Conservation (phyloP, 2,797 vertebrate genomes). For the Streptopelia turtur region DNA sequence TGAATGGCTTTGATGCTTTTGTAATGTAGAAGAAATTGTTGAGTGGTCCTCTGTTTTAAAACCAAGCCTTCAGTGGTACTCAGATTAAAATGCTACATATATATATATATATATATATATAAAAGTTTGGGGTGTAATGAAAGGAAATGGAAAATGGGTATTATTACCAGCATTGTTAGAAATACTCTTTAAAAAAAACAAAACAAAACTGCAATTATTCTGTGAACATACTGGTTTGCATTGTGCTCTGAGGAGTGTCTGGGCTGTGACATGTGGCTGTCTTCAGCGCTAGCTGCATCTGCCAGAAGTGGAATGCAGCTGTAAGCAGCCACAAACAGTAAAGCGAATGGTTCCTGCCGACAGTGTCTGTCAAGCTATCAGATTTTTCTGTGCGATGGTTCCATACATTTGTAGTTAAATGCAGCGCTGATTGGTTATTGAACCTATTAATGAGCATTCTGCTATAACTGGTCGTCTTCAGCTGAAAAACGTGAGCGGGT, state of each 20-base stretch:
- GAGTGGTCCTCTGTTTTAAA: not conserved
- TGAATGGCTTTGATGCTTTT: not conserved
- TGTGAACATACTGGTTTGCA: not conserved
- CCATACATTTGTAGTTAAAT: conserved; percentile 72
- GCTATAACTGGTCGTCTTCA: not conserved
- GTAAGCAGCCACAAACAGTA: conserved; percentile 76
- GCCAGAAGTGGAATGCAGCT: conserved; percentile 72
- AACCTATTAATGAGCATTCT: rapidly evolving
- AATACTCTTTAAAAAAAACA: not conserved
- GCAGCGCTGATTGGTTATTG: not conserved
- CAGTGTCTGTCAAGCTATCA: conserved; percentile 77
- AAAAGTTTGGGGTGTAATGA: not conserved
- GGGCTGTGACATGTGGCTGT: conserved; percentile 68
- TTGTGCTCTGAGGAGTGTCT: rapidly evolving
- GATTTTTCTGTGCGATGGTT: conserved; percentile 83
- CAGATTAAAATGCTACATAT: not conserved
- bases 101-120: not conserved
- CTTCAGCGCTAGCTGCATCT: conserved; percentile 68
- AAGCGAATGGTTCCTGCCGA: conserved; percentile 84
- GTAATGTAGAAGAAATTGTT: not conserved
- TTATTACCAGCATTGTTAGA: not conserved
- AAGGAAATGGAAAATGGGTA: not conserved
- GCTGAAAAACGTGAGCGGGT: not conserved
- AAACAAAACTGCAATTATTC: rapidly evolving
- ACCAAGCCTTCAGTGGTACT: not conserved